Evolutionary conservation across 2,113 vertebrate species (phyloP).

Genomic region (Pavo muticus): DNA sequence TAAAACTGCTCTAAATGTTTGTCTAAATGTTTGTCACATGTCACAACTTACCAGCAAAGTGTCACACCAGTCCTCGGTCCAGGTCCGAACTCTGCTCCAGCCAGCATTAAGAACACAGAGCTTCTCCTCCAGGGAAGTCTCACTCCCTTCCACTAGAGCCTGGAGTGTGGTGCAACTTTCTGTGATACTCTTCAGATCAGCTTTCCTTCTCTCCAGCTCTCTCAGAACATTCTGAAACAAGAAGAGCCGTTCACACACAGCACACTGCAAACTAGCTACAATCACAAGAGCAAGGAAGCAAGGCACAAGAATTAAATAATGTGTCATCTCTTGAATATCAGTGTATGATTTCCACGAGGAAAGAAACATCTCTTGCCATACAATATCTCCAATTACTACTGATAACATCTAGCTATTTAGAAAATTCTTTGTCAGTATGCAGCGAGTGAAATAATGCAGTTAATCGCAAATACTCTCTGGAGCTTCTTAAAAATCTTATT

Average conservation of each 20-base stretch:
- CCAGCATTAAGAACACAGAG: constrained; percentile 88
- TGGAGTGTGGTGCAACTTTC: constrained; percentile 89
- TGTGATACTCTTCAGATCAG: constrained; percentile 84
- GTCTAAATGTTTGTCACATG: background rate
- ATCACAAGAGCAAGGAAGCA: background rate
- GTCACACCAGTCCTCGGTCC: constrained; percentile 92
- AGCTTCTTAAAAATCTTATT: background rate
- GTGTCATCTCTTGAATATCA: background rate
- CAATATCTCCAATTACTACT: background rate
- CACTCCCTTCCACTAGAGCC: constrained; percentile 88
- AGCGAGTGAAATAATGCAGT: background rate
- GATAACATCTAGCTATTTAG: background rate
- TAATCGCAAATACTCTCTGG: background rate
- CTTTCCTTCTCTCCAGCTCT: constrained; percentile 89
- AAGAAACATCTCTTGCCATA: background rate
- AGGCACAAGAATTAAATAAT: background rate
- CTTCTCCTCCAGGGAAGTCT: constrained; percentile 85
- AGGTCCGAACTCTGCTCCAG: constrained; percentile 89
- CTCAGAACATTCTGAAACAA: constrained; percentile 88
- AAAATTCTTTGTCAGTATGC: background rate
- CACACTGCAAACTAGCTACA: background rate
- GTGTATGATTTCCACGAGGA: background rate
- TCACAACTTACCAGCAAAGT: constrained; percentile 85
- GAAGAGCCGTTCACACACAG: constrained; percentile 13
- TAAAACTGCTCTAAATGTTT: background rate